phyloP scores from a whole-genome alignment of 92 coral and sea anemone species.

The Metridium senile region DNA sequence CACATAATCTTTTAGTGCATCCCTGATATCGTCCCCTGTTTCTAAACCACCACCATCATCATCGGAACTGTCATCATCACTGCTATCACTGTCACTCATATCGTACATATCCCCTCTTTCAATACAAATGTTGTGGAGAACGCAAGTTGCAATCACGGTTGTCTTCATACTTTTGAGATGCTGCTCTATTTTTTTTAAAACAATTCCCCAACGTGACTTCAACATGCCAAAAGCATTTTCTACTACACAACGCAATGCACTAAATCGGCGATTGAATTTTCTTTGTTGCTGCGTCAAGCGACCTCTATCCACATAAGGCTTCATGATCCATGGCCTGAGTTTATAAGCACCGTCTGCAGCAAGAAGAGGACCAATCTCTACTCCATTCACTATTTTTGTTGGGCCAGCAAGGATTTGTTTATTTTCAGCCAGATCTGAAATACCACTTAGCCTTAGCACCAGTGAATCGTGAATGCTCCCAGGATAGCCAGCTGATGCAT shows the following conservation, averaged over 20 bases:
- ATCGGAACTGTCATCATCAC: constrained; percentile 26
- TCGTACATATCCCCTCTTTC: constrained; percentile 40
- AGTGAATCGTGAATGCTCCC: constrained; percentile 51
- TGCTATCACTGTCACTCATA: constrained; percentile 5
- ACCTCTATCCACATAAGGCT: constrained; percentile 42
- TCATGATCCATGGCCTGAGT: constrained; percentile 49
- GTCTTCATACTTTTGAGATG: constrained; percentile 23
- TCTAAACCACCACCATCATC: constrained; percentile 30
- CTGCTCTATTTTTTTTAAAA: constrained; percentile 42
- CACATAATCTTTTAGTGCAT: constrained; percentile 26
- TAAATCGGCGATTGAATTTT: constrained; percentile 39
- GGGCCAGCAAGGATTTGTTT: constrained; percentile 33
- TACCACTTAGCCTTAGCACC: constrained; percentile 39
- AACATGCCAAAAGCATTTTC: constrained; percentile 56
- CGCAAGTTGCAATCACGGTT: constrained; percentile 47
- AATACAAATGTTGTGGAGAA: constrained; percentile 41
- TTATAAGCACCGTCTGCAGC: constrained; percentile 54
- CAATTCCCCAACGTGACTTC: constrained; percentile 52
- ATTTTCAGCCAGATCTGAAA: constrained; percentile 34
- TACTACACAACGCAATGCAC: constrained; percentile 48
- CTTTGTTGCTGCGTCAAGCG: constrained; percentile 41
- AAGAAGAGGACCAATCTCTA: constrained; percentile 34
- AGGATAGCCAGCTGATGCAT: constrained; percentile 42
- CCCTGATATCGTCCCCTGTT: constrained; percentile 22
- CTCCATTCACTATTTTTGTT: constrained; percentile 25